These are phyloP conservation scores for Bubo blakistoni DNA, from an alignment of 2,113 vertebrate species.

Conservation along the genomic window DNA sequence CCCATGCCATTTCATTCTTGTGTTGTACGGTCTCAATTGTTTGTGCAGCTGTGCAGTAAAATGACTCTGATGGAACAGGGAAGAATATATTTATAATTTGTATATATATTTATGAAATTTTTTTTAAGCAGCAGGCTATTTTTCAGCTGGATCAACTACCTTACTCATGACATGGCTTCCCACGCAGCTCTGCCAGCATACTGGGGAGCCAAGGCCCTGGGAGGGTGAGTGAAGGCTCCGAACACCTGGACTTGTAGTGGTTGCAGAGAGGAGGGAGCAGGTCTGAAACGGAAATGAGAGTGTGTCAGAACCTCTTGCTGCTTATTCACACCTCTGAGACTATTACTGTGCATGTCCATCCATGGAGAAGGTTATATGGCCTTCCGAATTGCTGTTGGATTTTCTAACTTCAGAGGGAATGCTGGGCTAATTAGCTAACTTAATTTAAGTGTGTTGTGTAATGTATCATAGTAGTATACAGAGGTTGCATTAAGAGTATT, in stretches of 20 bases:
- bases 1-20: not conserved
- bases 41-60: slow-evolving; percentile 19
- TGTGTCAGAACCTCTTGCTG: not conserved
- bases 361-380: not conserved
- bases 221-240: not conserved
- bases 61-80: not conserved
- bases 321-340: not conserved
- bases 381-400: not conserved
- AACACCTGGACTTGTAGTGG: not conserved
- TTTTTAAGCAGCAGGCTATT: not conserved
- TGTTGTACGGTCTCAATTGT: not conserved
- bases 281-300: not conserved
- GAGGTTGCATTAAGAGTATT: not conserved
- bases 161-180: not conserved
- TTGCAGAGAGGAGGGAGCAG: not conserved
- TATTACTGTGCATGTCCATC: not conserved
- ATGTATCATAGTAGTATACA: not conserved
- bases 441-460: not conserved
- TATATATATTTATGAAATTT: not conserved
- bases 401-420: not conserved
- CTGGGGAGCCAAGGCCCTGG: not conserved
- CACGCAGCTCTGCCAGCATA: rapidly evolving
- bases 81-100: not conserved
- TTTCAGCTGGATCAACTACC: not conserved
- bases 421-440: not conserved